Evolutionary conservation across 1,140 invertebrate genomes (phyloP), one percentile per base, ranked within the genome.

Genomic region (Drosophila navojoa): DNA sequence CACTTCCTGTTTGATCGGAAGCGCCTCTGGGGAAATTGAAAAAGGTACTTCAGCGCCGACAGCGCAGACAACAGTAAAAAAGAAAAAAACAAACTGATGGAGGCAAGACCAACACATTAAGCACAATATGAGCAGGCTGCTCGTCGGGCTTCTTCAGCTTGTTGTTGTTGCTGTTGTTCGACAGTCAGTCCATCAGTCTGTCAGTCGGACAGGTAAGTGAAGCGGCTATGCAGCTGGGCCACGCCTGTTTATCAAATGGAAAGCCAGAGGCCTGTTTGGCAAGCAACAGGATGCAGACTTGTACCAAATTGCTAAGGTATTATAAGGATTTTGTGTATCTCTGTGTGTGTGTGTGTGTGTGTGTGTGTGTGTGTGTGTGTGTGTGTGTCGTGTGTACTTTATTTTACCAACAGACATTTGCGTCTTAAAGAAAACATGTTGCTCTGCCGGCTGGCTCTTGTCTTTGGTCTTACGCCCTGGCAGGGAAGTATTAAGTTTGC

Each of bases 1-100:
- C 85, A 89, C 84, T 89, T 89, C 84, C 84, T 89, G 84, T 84
- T 89, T 89, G 84, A 89, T 89, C 84, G 84, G 84, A 89, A 89
- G 84, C 79, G 84, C 85, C 84, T 89, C 84, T 57, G 74, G 84
- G 84, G 84, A 89, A 89, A 89, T 89, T 89, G 84, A 89, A 89
- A 89, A 89, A 90, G 84, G 84, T 84, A 86, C 82, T 86, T 84
- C 70, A 84, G 85, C 75, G 79, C 74, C 79, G 79, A 75, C 77
- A 81, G 64, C 68, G 68, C 29, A 35, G 29, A 13, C 25, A 27
- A 58, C 27, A 3, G 38, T 29, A 45, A 10, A 13, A 13, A 55
- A 55, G 54, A 52, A 15, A 49, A 19, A 55, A 42, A 38, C 44
- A 47, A 59, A 27, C 19, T 22, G 19, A 22, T 22, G 44, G 22